Evolutionary conservation across 2,888 invertebrate species (phyloP), one percentile per base, ranked within the genome.

Genomic region (Sabellastarte sp.): DNA sequence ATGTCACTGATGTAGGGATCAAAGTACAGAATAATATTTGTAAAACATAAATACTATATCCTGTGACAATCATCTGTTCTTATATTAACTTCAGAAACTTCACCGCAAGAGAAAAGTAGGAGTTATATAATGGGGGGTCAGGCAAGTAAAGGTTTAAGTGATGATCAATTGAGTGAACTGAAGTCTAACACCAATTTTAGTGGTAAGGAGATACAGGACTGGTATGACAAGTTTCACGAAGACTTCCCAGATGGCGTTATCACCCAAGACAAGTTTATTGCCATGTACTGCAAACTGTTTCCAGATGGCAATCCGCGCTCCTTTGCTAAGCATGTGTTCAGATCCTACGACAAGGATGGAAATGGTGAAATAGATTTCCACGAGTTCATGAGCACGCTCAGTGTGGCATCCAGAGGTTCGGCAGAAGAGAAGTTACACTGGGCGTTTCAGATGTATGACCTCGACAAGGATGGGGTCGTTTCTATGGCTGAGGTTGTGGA

Each of bases 291-390:
- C 3, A 24, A 50, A 24, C 41, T 59, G 28, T 59, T 59, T 50
- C 59, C 59, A 3, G 30, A 50, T 24, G 59, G 59, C 24, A 50
- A 59, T 24, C 24, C 59, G 30, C 20, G 15, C n/a, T 50, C 24
- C 26, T 59, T 59, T 50, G 59, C 59, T 29, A 31, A 59, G 29
- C 59, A 59, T 29, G 59, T 59, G 5, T 59, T 59, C 29, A 4
- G 59, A 29, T 24, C 59, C 10, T 59, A 50, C 24, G 59, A 59
- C 30, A 50, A 28, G 26, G 50, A 59, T 5, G 53, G 53, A n/a
- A 65, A 65, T 32, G 67, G 64, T n/a, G 52, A 32, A 32, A 59
- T 67, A 15, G 67, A 67, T 58, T 67, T 67, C 53, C 52, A 60
- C 2, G 67, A 67, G 53, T 67, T 67, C 55, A 62, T 67, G 50